Conservation (phyloP, 2,113 vertebrate species). For the Guaruba guarouba region DNA sequence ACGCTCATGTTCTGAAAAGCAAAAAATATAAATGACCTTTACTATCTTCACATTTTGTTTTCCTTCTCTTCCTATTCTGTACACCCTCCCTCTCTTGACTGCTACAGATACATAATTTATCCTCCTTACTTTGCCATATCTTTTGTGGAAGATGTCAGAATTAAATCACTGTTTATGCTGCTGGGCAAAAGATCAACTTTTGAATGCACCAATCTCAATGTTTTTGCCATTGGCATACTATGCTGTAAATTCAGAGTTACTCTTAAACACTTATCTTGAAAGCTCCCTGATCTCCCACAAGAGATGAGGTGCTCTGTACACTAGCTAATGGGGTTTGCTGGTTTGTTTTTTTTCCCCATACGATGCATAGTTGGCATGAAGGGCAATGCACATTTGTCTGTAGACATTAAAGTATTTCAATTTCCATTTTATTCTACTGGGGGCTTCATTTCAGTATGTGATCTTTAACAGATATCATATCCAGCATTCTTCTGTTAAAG, state of each 20-base stretch:
- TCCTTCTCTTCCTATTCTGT: neutral
- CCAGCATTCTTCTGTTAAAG: neutral
- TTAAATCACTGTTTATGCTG: neutral
- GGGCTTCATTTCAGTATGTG: neutral
- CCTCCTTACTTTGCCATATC: neutral
- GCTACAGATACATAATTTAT: neutral
- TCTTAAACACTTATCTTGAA: neutral
- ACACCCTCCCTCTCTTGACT: neutral
- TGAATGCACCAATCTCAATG: neutral
- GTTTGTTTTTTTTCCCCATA: rapidly evolving
- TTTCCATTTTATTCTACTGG: neutral
- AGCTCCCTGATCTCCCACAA: neutral
- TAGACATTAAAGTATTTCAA: neutral
- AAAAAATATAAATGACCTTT: constrained; percentile 1
- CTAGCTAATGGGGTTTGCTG: neutral
- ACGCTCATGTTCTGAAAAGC: neutral
- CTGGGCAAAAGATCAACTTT: neutral
- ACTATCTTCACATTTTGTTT: neutral
- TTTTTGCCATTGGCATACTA: neutral
- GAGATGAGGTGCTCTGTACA: neutral
- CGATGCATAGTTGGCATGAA: neutral
- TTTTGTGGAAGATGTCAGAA: neutral
- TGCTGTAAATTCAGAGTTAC: neutral
- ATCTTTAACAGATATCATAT: neutral
- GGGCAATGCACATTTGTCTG: neutral